Percentiles rank a stretch among this genome's conserved stretches.
phyloP scores from a whole-genome alignment of 2,888 invertebrate genomes.

The Erpobdella octoculata region DNA sequence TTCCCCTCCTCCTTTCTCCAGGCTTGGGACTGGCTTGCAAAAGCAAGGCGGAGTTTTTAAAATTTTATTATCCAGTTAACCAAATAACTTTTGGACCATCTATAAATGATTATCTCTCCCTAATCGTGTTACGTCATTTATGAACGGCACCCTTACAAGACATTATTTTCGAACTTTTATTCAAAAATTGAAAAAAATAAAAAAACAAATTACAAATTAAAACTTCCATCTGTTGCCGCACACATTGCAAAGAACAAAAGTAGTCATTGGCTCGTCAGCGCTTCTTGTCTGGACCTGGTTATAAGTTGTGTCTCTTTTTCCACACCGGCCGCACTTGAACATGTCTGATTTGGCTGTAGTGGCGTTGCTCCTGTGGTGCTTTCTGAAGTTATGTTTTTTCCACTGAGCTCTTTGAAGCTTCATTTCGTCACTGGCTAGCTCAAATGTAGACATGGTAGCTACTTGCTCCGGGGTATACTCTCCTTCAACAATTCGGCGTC shows the following conservation, averaged over 20 bases:
- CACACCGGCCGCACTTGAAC: constrained; percentile 94
- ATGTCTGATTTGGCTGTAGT: constrained; percentile 82
- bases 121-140: too few relatives aligned
- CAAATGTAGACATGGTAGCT: constrained; percentile 92
- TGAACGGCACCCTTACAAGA: too few relatives aligned
- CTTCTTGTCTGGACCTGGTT: constrained; percentile 96
- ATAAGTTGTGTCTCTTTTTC: constrained; percentile 92
- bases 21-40: too few relatives aligned
- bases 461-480: constrained; percentile 72
- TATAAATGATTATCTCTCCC: too few relatives aligned
- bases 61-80: too few relatives aligned
- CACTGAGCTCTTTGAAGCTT: constrained; percentile 84
- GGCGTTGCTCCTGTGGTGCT: constrained; percentile 89
- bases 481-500: constrained; percentile 83
- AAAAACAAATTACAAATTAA: too few relatives aligned
- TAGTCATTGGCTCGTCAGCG: constrained; percentile 99
- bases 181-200: too few relatives aligned
- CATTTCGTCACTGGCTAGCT: constrained; percentile 98
- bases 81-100: too few relatives aligned
- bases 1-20: too few relatives aligned
- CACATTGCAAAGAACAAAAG: constrained; percentile 92
- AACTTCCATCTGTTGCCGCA: constrained; percentile 98
- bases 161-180: too few relatives aligned
- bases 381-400: constrained; percentile 92
- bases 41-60: too few relatives aligned